Conservation (phyloP, 2,113 vertebrate species). For the Microtus oregoni region DNA sequence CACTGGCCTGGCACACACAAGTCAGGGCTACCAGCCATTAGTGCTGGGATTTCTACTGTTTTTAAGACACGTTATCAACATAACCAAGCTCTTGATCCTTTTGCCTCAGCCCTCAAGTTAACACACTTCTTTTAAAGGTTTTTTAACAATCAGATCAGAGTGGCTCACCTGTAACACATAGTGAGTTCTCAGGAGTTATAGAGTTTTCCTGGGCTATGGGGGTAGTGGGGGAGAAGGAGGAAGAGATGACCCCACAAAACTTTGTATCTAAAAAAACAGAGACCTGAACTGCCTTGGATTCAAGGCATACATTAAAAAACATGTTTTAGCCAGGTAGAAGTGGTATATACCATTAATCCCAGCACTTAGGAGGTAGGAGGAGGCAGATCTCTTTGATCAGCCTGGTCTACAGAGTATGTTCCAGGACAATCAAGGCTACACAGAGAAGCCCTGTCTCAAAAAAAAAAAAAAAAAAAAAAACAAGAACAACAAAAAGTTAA, state of each 20-base stretch:
- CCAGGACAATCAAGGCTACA: background rate
- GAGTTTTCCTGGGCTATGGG: background rate
- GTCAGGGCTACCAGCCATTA: background rate
- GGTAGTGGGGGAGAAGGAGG: background rate
- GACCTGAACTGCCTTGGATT: slow-evolving; percentile 36
- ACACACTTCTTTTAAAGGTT: background rate
- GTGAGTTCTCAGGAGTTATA: background rate
- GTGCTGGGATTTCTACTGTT: background rate
- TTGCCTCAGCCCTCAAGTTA: background rate
- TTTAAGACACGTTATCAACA: background rate
- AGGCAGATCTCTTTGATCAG: background rate
- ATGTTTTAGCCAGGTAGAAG: background rate
- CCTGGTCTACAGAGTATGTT: background rate
- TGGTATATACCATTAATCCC: background rate
- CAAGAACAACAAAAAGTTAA: background rate
- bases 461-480: background rate
- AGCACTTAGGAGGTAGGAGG: background rate
- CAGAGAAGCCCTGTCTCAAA: background rate
- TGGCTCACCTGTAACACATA: background rate
- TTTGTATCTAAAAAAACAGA: background rate
- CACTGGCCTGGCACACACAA: background rate
- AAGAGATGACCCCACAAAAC: background rate
- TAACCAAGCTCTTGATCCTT: background rate
- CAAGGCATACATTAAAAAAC: slow-evolving; percentile 26
- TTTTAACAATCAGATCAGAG: background rate